Conservation (phyloP, 2,888 invertebrate genomes). For the Brassicogethes aeneus region DNA sequence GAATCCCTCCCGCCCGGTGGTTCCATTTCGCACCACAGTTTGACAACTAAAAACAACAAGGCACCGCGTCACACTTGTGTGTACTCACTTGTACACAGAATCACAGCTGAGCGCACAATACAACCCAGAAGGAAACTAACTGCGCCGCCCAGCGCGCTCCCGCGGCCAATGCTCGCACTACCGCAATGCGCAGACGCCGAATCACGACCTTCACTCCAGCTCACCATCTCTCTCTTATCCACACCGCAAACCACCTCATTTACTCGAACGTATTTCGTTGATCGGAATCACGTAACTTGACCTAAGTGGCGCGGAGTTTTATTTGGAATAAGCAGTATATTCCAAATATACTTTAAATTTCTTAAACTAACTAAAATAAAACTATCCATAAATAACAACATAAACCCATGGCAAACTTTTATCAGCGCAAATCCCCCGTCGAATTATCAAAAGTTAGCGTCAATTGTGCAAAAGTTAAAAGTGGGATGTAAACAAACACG, state of each 20-base stretch:
- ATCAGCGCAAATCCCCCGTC: not conserved
- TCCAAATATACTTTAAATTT: conserved; percentile 24
- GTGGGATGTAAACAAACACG: conserved; percentile 41
- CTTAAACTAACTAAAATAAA: conserved; percentile 3
- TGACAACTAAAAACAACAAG: conserved; percentile 26
- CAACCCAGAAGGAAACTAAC: conserved; percentile 31
- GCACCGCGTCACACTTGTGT: conserved; percentile 18
- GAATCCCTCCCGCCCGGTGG: conserved; percentile 84
- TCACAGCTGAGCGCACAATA: conserved; percentile 38
- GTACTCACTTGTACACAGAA: conserved; percentile 27
- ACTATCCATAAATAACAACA: not conserved
- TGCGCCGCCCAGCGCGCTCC: conserved; percentile 40
- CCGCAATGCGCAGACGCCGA: conserved; percentile 29
- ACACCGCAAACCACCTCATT: conserved; percentile 16
- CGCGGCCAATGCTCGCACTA: conserved; percentile 34
- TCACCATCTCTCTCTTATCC: conserved; percentile 20
- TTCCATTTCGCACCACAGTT: conserved; percentile 62
- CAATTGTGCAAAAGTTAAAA: conserved; percentile 22
- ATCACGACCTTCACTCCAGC: conserved; percentile 22
- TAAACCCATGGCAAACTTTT: too few species aligned
- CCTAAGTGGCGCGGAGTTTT: conserved; percentile 27
- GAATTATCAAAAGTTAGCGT: conserved; percentile 15
- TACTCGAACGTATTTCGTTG: conserved; percentile 12
- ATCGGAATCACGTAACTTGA: conserved; percentile 26
- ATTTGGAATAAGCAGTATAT: conserved; percentile 29